Evolutionary conservation across 2,113 vertebrate genomes (phyloP).

Genomic region (Sus scrofa): DNA sequence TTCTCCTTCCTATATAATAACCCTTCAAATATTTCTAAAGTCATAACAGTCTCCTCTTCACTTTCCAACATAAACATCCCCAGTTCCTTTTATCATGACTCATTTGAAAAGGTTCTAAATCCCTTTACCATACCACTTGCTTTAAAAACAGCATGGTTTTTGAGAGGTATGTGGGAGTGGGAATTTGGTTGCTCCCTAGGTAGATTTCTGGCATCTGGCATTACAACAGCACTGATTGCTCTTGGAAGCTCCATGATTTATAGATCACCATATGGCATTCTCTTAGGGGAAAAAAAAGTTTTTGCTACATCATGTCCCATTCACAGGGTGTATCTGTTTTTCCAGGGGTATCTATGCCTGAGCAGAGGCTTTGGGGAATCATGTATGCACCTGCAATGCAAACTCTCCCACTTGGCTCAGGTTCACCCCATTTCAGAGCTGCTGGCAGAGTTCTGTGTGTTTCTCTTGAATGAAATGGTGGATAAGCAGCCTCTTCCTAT

Average conservation of each 20-base stretch:
- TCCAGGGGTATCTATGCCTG: slow-evolving; percentile 11
- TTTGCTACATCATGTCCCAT: not conserved
- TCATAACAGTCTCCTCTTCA: not conserved
- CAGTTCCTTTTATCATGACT: slow-evolving; percentile 18
- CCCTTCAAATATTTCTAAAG: not conserved
- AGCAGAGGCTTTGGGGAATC: not conserved
- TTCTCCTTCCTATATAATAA: not conserved
- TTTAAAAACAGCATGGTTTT: slow-evolving; percentile 44
- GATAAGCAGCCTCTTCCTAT: slow-evolving; percentile 54
- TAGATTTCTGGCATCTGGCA: slow-evolving; percentile 63
- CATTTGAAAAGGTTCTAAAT: slow-evolving; percentile 33
- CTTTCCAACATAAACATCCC: not conserved
- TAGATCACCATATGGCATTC: slow-evolving; percentile 73
- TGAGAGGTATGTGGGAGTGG: slow-evolving; percentile 15
- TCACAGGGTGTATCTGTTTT: slow-evolving; percentile 55
- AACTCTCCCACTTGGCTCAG: slow-evolving; percentile 34
- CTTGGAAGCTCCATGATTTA: slow-evolving; percentile 67
- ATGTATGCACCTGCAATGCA: not conserved
- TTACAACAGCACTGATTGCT: slow-evolving; percentile 31
- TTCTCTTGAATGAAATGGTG: slow-evolving; percentile 62
- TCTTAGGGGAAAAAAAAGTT: not conserved
- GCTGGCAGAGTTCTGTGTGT: slow-evolving; percentile 63
- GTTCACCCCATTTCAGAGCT: not conserved
- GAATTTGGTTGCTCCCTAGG: slow-evolving; percentile 54
- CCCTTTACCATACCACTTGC: not conserved